A percentile compares a stretch with the other conserved stretches of the same genome.
Evolutionary conservation across 2,113 vertebrate species (phyloP).

Genomic region (Psittacus erithacus): DNA sequence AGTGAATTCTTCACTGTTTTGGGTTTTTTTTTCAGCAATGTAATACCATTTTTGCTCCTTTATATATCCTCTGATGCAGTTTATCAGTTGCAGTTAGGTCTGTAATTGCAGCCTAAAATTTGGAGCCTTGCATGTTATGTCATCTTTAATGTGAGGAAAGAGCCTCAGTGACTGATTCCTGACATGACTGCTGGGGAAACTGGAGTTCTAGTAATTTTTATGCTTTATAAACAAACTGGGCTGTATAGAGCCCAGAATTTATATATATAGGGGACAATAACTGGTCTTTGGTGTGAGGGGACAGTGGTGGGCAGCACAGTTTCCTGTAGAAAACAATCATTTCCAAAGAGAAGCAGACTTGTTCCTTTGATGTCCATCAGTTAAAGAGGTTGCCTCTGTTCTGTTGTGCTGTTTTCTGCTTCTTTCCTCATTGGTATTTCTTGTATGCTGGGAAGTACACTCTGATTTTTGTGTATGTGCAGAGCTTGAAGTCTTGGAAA

Average conservation of each 20-base stretch:
- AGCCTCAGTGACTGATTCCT: neutral
- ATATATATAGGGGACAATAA: neutral
- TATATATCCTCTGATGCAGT: neutral
- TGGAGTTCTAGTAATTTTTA: neutral
- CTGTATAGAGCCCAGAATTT: neutral
- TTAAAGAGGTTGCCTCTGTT: neutral
- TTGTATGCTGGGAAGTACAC: neutral
- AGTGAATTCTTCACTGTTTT: neutral
- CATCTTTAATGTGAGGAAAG: neutral
- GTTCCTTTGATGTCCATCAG: neutral
- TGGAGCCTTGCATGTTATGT: accelerated
- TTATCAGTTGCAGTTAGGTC: neutral
- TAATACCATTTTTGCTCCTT: neutral
- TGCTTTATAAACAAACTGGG: neutral
- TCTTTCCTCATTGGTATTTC: conserved; percentile 7
- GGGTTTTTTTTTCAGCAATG: accelerated
- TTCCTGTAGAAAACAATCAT: neutral
- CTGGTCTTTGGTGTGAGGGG: neutral
- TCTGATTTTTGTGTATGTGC: neutral
- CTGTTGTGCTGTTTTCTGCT: neutral
- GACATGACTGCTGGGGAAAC: neutral
- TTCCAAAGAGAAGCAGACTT: neutral
- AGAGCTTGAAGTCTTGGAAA: conserved; percentile 20
- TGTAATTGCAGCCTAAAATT: neutral
- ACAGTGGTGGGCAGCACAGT: neutral